phyloP scores from a whole-genome alignment of 2,113 vertebrate genomes.

The Gnathonemus longibarbis region DNA sequence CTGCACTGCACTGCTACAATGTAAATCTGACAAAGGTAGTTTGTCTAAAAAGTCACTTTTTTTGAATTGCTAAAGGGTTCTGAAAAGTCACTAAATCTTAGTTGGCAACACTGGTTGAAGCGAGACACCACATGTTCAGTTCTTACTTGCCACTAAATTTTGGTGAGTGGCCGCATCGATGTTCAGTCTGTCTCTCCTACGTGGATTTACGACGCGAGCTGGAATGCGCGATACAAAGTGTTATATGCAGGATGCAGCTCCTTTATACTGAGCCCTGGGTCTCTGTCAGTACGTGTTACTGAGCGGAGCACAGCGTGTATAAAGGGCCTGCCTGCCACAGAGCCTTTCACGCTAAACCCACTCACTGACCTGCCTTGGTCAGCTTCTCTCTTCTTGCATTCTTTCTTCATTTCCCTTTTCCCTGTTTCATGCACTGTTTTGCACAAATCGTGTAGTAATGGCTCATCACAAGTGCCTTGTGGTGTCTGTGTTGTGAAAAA shows the following conservation, averaged over 20 bases:
- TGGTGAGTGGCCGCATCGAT: neutral
- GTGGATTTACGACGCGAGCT: neutral
- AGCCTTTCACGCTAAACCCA: neutral
- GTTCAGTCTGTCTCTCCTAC: neutral
- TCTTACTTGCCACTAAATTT: neutral
- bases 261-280: neutral
- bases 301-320: neutral
- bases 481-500: neutral
- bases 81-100: neutral
- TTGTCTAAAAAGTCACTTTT: neutral
- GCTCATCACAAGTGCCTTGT: neutral
- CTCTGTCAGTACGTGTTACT: neutral
- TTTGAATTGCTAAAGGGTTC: neutral
- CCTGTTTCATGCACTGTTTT: neutral
- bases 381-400: neutral
- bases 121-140: neutral
- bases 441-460: neutral
- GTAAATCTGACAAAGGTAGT: neutral
- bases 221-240: neutral
- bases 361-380: neutral
- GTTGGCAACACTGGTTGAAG: neutral
- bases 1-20: neutral
- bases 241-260: neutral
- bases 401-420: neutral
- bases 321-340: neutral